Conservation (phyloP, 2,113 vertebrate genomes). For the Silurus meridionalis region DNA sequence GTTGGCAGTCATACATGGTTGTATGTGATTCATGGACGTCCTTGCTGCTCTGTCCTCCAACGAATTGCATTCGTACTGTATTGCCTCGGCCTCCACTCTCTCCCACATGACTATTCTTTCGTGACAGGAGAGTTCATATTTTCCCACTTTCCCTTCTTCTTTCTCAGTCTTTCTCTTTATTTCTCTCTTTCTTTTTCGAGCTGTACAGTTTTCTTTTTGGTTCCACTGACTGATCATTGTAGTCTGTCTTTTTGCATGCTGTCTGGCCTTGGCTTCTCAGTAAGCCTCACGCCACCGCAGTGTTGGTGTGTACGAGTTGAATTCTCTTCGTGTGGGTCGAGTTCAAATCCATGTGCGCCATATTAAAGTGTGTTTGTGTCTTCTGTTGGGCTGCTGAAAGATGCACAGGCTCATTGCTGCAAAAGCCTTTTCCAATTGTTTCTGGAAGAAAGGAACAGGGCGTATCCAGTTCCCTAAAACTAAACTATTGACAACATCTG, state of each 20-base stretch:
- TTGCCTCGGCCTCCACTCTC: conserved; percentile 3
- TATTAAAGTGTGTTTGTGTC: conserved; percentile 21
- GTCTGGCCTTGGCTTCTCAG: conserved; percentile 24
- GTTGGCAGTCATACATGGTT: neutral
- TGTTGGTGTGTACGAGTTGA: conserved; percentile 32
- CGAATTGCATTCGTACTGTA: conserved; percentile 17
- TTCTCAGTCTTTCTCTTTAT: conserved; percentile 1
- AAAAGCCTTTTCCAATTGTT: conserved; percentile 14
- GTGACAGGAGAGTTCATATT: neutral
- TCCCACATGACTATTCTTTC: conserved; percentile 16
- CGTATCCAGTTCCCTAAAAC: neutral
- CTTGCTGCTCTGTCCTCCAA: conserved; percentile 25
- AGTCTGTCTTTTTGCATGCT: conserved; percentile 28
- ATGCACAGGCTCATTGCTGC: neutral
- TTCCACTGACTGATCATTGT: conserved; percentile 30
- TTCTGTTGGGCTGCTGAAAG: conserved; percentile 16
- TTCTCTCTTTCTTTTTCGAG: neutral
- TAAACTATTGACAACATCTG: neutral
- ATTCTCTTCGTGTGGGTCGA: conserved; percentile 5
- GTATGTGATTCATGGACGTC: neutral
- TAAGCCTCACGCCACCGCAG: conserved; percentile 5
- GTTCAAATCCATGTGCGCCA: conserved; percentile 25
- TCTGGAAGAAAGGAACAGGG: neutral
- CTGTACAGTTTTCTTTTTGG: conserved; percentile 4
- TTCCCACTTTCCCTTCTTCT: neutral